Conservation (phyloP, 2,797 vertebrate genomes). For the Takifugu ocellatus region DNA sequence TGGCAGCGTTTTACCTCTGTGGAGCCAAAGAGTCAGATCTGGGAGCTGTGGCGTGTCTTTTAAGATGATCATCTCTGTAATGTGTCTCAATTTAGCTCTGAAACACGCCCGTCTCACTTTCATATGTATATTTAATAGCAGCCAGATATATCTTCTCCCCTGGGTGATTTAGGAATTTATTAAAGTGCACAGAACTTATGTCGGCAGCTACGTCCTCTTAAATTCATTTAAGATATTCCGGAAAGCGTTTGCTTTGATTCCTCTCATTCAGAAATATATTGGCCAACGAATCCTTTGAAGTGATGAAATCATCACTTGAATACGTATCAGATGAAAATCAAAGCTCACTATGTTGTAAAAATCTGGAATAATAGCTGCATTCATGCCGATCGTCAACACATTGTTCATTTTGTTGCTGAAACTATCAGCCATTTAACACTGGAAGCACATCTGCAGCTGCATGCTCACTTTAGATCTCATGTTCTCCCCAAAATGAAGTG, state of each 20-base stretch:
- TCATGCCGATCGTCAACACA: constrained; percentile 6
- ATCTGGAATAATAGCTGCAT: constrained; percentile 16
- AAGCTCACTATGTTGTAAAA: constrained; percentile 17
- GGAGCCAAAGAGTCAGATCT: constrained; percentile 24
- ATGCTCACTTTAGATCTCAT: constrained; percentile 37
- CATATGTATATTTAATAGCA: constrained; percentile 55
- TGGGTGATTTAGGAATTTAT: constrained; percentile 49
- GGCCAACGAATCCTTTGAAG: constrained; percentile 35
- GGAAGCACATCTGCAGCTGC: constrained; percentile 13
- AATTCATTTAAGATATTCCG: constrained; percentile 40
- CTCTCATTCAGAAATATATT: constrained; percentile 30
- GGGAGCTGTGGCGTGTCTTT: constrained; percentile 18
- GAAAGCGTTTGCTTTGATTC: constrained; percentile 41
- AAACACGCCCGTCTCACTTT: constrained; percentile 24
- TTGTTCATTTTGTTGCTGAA: not conserved
- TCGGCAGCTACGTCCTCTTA: constrained; percentile 30
- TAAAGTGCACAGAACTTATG: constrained; percentile 36
- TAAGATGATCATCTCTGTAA: constrained; percentile 22
- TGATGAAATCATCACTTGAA: constrained; percentile 40
- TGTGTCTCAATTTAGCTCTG: constrained; percentile 27
- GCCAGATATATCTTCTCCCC: constrained; percentile 40
- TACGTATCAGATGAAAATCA: constrained; percentile 34
- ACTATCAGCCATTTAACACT: constrained; percentile 21
- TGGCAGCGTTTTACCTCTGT: constrained; percentile 2
- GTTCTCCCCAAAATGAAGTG: constrained; percentile 56